These are phyloP conservation scores for Eptatretus atami DNA, from an alignment of 2,797 vertebrate genomes.

Conservation along the genomic window DNA sequence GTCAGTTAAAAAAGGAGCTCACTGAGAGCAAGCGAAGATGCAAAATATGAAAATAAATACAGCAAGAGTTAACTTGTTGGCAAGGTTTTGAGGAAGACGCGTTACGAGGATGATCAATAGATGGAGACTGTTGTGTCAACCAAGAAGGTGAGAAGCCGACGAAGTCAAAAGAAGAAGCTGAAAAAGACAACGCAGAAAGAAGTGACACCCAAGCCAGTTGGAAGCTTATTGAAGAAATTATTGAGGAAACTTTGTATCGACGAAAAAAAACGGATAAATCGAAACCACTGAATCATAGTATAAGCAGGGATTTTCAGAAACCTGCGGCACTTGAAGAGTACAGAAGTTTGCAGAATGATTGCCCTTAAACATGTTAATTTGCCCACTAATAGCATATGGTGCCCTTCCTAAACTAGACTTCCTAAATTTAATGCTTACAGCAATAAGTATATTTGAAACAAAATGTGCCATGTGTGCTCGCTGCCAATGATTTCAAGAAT, in stretches of 20 bases:
- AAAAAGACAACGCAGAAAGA: neutral
- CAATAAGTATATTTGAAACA: no score
- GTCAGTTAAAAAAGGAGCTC: neutral
- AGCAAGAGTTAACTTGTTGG: neutral
- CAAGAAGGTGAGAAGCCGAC: conserved; percentile 52
- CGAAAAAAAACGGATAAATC: conserved; percentile 57
- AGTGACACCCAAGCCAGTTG: conserved; percentile 9
- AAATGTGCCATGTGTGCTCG: no score
- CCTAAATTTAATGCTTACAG: no score
- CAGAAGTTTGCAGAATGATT: no score
- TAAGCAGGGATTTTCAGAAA: no score
- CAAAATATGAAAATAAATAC: neutral
- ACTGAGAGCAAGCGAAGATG: neutral
- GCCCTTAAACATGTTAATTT: no score
- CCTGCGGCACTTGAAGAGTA: no score
- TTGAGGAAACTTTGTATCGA: conserved; percentile 32
- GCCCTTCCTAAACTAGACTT: no score
- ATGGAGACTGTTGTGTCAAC: conserved; percentile 33
- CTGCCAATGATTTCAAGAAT: no score
- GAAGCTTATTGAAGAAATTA: conserved; percentile 33
- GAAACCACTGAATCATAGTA: conserved; percentile 10
- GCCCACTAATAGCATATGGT: no score
- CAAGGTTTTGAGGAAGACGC: conserved; percentile 15
- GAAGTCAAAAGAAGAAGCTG: neutral
- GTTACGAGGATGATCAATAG: conserved; percentile 31